These are phyloP conservation scores for Nephrotoma guestfalica DNA, from an alignment of 2,888 invertebrate species.

Conservation along the genomic window DNA sequence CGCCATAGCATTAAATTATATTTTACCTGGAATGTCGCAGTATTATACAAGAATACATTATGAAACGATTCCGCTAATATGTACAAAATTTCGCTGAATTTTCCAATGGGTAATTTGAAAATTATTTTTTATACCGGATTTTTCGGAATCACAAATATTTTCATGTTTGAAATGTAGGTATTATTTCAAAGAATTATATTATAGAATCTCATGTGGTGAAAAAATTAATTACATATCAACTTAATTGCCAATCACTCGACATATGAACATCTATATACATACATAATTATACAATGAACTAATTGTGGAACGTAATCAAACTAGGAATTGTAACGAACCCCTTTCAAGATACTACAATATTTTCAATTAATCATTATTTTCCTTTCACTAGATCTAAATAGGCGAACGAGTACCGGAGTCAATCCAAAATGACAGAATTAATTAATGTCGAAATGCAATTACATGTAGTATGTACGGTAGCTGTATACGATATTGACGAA, in stretches of 20 bases:
- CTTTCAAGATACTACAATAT: not conserved
- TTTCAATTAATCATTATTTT: not conserved
- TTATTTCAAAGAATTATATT: too few species aligned
- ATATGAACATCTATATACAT: not conserved
- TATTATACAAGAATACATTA: too few species aligned
- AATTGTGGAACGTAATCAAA: not conserved
- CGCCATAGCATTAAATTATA: too few species aligned
- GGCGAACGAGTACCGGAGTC: not conserved
- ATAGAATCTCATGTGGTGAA: too few species aligned
- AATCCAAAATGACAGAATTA: not conserved
- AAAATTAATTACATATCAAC: not conserved
- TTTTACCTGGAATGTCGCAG: too few species aligned
- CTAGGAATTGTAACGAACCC: not conserved
- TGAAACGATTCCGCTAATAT: too few species aligned
- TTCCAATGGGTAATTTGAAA: not conserved
- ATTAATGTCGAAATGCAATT: not conserved
- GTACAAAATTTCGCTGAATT: not conserved
- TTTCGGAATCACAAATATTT: too few species aligned
- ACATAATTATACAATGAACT: not conserved
- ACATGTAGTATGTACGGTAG: not conserved
- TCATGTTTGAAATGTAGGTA: too few species aligned
- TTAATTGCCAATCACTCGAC: not conserved
- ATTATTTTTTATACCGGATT: not conserved
- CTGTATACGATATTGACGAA: not conserved
- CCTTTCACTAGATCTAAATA: not conserved